Evolutionary conservation across 2,797 vertebrate genomes (phyloP).

Genomic region (Macroramphosus scolopax): DNA sequence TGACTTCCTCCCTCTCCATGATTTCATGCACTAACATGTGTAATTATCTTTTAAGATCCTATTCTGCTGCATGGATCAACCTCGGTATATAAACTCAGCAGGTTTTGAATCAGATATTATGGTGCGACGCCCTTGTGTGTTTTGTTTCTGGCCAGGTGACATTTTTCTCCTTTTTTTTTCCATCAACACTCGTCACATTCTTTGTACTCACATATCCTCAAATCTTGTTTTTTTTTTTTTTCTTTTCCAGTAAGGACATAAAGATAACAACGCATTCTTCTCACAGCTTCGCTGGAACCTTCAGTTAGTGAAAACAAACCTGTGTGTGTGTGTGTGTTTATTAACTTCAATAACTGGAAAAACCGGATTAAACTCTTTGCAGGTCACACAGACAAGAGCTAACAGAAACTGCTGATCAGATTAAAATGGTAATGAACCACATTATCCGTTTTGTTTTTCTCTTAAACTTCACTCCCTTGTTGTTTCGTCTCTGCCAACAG

Average conservation of each 20-base stretch:
- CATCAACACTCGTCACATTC: conserved; percentile 55
- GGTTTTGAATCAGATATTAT: conserved; percentile 24
- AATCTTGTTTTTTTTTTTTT: conserved; percentile 45
- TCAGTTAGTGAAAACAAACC: conserved; percentile 59
- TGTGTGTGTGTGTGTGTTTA: conserved; percentile 10
- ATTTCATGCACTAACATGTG: conserved; percentile 42
- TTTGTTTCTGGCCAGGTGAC: conserved; percentile 39
- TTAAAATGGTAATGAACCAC: conserved; percentile 4
- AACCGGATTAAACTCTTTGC: conserved; percentile 45
- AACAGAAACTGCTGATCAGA: conserved; percentile 34
- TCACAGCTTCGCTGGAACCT: conserved; percentile 54
- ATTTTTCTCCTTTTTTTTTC: conserved; percentile 31
- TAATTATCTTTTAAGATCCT: conserved; percentile 36
- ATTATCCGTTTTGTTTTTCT: neutral
- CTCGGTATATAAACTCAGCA: conserved; percentile 10
- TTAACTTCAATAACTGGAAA: conserved; percentile 64
- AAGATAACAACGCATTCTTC: conserved; percentile 60
- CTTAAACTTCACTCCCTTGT: conserved; percentile 15
- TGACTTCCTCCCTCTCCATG: conserved; percentile 43
- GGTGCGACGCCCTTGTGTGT: too few species aligned
- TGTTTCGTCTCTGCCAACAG: neutral
- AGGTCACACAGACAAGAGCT: conserved; percentile 8
- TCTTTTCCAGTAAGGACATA: conserved; percentile 25
- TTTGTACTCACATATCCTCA: conserved; percentile 14
- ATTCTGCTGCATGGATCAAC: neutral